Base-by-base conservation (phyloP, 1,140 invertebrate genomes). In the Drosophila tsacasi region DNA sequence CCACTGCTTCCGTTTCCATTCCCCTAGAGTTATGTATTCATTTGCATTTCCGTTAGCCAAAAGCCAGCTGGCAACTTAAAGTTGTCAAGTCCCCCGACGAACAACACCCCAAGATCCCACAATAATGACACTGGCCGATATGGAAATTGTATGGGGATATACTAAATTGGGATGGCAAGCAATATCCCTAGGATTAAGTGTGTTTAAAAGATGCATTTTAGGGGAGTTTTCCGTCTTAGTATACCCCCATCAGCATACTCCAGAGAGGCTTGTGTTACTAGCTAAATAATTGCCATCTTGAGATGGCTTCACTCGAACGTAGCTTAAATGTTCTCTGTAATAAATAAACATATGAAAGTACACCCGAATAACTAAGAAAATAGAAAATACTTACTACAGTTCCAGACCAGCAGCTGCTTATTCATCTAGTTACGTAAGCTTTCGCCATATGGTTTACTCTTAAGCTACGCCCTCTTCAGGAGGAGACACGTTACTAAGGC, bases 391-490 rank as follows among this genome's bases (percentile, higher is more conserved):
- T 55, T 50, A 39, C 54, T 55, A 39, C 54, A 83, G 57, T 61
- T 50, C 39, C 62, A 63, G 46, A 62, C 71, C 32, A 62, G 42
- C 46, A 67, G 60, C 75, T 79, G 81, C 80, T 83, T 83, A 65
- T 83, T 83, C 75, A 32, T 68, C 81, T 79, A 83, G 67, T 64
- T 79, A 83, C 19, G 62, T 83, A 82, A 67, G 74, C 75, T 63
- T 19, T 61, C 63, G 65, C 35, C 39, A 52, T 72, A 69, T 79
- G 58, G 47, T 79, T 79, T 79, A 72, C 60, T 46, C 57, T 57
- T 74, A 79, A 59, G 76, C 76, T 52, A 58, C 39, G 64, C 44
- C 61, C 57, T 30, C 27, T 77, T 30, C 30, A 8, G 30, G 8
- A 9, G 30, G 40, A 50, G 7, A 35, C 23, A 50, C 27, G 76